Conservation (phyloP, 2,888 invertebrate genomes). For the Brenthis daphne region DNA sequence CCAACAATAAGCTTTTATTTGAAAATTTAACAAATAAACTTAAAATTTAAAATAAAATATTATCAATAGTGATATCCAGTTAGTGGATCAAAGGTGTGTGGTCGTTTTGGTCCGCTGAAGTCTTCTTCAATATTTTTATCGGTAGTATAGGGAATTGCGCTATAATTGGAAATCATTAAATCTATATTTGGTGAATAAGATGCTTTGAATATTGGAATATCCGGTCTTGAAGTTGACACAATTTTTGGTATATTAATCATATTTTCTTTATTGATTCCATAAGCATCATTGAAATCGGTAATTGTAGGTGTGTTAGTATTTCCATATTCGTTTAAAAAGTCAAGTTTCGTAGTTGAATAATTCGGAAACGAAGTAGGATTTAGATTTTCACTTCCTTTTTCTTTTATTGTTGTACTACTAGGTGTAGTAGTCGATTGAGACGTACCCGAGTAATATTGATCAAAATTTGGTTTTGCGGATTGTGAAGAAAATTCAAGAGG, state of each 20-base stretch:
- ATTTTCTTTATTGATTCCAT: neutral
- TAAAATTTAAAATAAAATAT: constrained; percentile 16
- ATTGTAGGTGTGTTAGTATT: neutral
- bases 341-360: neutral
- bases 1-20: too few relatives aligned
- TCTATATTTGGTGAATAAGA: constrained; percentile 14
- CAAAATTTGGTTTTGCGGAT: neutral
- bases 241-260: neutral
- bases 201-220: constrained; percentile 5
- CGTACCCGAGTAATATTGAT: neutral
- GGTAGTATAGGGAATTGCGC: constrained; percentile 31
- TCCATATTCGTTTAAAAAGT: neutral
- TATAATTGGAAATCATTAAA: neutral
- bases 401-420: neutral
- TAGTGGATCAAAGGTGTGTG: constrained; percentile 58
- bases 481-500: constrained; percentile 14
- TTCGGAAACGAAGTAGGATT: neutral
- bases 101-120: constrained; percentile 65
- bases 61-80: constrained; percentile 64
- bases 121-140: constrained; percentile 57
- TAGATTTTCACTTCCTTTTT: neutral
- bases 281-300: neutral
- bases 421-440: neutral
- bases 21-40: neutral
- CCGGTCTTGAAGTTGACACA: too few relatives aligned